phyloP scores from a whole-genome alignment of 2,888 invertebrate species.

The Seladonia tumulorum region DNA sequence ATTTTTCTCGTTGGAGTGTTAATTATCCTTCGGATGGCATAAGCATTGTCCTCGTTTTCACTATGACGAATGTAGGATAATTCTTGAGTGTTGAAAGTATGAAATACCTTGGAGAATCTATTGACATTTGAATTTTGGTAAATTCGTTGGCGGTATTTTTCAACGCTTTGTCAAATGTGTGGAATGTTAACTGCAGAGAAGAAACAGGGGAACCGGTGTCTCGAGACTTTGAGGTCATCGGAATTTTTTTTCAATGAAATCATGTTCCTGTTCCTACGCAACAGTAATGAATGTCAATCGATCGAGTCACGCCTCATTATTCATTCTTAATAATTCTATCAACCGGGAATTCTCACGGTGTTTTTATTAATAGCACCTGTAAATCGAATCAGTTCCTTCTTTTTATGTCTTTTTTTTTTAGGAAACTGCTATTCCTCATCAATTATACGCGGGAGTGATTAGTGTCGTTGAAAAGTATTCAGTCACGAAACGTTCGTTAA shows the following conservation, averaged over 20 bases:
- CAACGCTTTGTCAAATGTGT: background rate
- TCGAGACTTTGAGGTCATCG: slow-evolving; percentile 27
- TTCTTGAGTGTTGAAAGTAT: background rate
- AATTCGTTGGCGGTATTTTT: background rate
- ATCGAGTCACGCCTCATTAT: slow-evolving; percentile 4
- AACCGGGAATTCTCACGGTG: background rate
- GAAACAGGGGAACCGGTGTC: background rate
- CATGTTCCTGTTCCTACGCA: background rate
- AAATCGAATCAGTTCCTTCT: background rate
- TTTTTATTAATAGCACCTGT: background rate
- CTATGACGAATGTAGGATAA: background rate
- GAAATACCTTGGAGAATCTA: background rate
- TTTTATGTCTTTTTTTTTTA: background rate
- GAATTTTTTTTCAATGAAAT: slow-evolving; percentile 20
- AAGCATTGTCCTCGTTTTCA: slow-evolving; percentile 28
- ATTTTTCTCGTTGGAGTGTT: slow-evolving; percentile 52
- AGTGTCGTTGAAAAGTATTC: background rate
- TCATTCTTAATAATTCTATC: slow-evolving; percentile 8
- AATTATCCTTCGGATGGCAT: slow-evolving; percentile 44
- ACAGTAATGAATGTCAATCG: slow-evolving; percentile 1
- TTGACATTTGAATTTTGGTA: background rate
- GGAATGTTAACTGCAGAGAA: background rate
- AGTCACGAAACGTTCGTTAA: background rate
- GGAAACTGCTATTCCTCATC: background rate
- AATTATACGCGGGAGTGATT: background rate